phyloP scores from a whole-genome alignment of 2,888 invertebrate species.

The Nycteola revayana region DNA sequence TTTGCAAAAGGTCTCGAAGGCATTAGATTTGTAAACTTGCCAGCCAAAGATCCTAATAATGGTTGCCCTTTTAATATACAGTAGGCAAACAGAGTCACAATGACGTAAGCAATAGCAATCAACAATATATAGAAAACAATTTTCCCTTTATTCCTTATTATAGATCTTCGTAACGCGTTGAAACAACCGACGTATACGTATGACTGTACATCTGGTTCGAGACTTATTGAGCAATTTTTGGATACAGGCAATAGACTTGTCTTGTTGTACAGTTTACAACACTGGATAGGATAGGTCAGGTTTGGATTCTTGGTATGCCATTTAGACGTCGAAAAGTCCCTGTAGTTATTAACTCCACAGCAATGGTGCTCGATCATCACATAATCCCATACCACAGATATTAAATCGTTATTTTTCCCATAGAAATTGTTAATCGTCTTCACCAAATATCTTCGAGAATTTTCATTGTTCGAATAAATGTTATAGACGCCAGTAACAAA shows the following conservation, averaged over 20 bases:
- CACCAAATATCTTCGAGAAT: slow-evolving; percentile 43
- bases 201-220: slow-evolving; percentile 31
- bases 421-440: slow-evolving; percentile 47
- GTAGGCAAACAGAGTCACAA: slow-evolving; percentile 56
- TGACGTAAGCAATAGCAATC: slow-evolving; percentile 36
- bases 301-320: slow-evolving; percentile 52
- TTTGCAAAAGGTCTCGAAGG: slow-evolving; percentile 24
- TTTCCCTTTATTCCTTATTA: slow-evolving; percentile 46
- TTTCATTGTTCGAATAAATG: slow-evolving; percentile 55
- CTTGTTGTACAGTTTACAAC: slow-evolving; percentile 55
- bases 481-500: slow-evolving; percentile 63
- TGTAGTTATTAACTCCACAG: slow-evolving; percentile 56
- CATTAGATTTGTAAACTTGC: slow-evolving; percentile 27
- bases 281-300: slow-evolving; percentile 57
- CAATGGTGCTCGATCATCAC: slow-evolving; percentile 65
- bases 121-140: slow-evolving; percentile 53
- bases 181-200: slow-evolving; percentile 56
- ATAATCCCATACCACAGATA: slow-evolving; percentile 58
- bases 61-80: slow-evolving; percentile 61
- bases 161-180: slow-evolving; percentile 43
- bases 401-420: slow-evolving; percentile 60
- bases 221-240: slow-evolving; percentile 43
- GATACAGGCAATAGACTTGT: slow-evolving; percentile 47
- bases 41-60: slow-evolving; percentile 43
- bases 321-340: slow-evolving; percentile 53